Percentiles rank a stretch among this genome's conserved stretches.
Evolutionary conservation across 1,140 invertebrate genomes (phyloP).

Genomic region (Cheumatopsyche charites): DNA sequence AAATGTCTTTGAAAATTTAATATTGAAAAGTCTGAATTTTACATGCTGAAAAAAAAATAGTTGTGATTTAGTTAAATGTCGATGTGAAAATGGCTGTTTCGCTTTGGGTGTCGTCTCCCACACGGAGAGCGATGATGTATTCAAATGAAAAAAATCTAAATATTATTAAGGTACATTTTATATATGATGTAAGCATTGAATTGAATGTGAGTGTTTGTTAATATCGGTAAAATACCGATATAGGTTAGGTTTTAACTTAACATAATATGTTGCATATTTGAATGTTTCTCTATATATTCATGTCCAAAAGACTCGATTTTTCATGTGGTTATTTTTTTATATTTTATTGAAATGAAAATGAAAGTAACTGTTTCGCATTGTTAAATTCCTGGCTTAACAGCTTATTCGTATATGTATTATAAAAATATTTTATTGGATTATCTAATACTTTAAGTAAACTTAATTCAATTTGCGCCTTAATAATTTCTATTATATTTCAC

Average conservation of each 20-base stretch:
- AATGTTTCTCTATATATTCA: constrained; percentile 36
- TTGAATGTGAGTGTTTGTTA: constrained; percentile 38
- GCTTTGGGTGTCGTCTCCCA: constrained; percentile 37
- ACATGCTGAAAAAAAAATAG: constrained; percentile 39
- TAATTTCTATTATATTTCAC: constrained; percentile 46
- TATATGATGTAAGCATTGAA: constrained; percentile 36
- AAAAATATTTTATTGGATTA: constrained; percentile 47
- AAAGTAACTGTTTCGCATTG: constrained; percentile 39
- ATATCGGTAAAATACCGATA: constrained; percentile 28
- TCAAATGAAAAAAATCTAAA: constrained; percentile 7
- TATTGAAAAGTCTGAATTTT: constrained; percentile 48
- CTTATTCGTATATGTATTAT: constrained; percentile 46
- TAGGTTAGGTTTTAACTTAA: constrained; percentile 33
- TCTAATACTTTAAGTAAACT: constrained; percentile 46
- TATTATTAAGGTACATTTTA: constrained; percentile 28
- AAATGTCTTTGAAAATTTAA: constrained; percentile 35
- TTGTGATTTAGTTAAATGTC: constrained; percentile 47
- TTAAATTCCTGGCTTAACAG: constrained; percentile 47
- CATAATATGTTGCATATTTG: constrained; percentile 39
- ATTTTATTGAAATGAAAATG: constrained; percentile 12
- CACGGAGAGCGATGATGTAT: constrained; percentile 6
- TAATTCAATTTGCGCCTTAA: constrained; percentile 48
- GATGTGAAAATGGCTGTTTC: constrained; percentile 47
- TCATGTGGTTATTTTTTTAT: constrained; percentile 36
- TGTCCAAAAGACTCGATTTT: constrained; percentile 35